phyloP scores from a whole-genome alignment of 2,888 invertebrate genomes.

The Tinea trinotella region DNA sequence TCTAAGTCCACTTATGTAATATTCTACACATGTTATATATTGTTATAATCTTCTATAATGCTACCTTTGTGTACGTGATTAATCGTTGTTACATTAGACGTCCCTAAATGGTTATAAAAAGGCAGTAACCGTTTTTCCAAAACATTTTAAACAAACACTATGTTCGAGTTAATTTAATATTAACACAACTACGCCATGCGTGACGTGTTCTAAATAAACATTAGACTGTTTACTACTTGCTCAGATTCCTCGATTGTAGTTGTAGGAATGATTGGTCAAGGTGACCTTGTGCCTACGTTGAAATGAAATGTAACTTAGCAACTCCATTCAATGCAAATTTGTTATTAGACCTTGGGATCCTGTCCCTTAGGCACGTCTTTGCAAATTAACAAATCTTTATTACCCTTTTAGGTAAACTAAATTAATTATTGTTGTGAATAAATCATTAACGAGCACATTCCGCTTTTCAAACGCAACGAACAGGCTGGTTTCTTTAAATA shows the following conservation, averaged over 20 bases:
- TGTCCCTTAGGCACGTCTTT: not conserved
- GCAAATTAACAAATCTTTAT: slow-evolving; percentile 11
- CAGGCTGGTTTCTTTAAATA: slow-evolving; percentile 38
- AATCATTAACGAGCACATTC: slow-evolving; percentile 22
- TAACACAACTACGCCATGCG: not conserved
- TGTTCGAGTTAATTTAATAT: slow-evolving; percentile 3
- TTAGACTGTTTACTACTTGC: slow-evolving; percentile 7
- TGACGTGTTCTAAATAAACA: slow-evolving; percentile 8
- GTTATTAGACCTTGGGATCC: slow-evolving; percentile 37
- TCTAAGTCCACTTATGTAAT: not conserved
- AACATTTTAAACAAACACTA: not conserved
- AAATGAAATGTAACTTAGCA: slow-evolving; percentile 47
- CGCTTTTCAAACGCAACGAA: slow-evolving; percentile 28
- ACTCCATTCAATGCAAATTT: slow-evolving; percentile 63
- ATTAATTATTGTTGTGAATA: slow-evolving; percentile 16
- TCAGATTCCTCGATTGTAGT: slow-evolving; percentile 2
- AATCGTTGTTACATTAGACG: no score
- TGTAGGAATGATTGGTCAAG: slow-evolving; percentile 47
- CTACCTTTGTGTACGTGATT: no score
- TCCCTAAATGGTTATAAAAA: no score
- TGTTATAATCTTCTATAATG: not conserved
- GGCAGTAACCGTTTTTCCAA: not conserved
- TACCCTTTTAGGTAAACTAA: not conserved
- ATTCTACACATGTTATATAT: not conserved
- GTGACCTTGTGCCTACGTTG: slow-evolving; percentile 53